Evolutionary conservation across 1,140 invertebrate genomes (phyloP).

Genomic region (Phymastichus coffea): DNA sequence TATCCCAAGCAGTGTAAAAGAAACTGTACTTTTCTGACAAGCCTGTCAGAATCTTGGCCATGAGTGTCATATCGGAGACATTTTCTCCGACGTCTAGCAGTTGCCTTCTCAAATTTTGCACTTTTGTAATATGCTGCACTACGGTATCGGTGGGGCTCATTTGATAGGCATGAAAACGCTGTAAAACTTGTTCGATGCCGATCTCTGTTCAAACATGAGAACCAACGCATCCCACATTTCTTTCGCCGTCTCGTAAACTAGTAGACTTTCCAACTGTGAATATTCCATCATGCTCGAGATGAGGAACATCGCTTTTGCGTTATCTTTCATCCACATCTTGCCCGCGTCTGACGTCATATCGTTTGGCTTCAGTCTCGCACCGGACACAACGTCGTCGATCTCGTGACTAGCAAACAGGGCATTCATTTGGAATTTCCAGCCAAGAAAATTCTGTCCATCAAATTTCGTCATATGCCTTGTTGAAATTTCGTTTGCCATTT

Average conservation of each 20-base stretch:
- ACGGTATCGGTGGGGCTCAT: slow-evolving; percentile 27
- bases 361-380: not conserved
- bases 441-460: slow-evolving; percentile 20
- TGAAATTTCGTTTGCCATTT: not conserved
- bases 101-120: slow-evolving; percentile 27
- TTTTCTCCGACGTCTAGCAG: slow-evolving; percentile 26
- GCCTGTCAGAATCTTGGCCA: slow-evolving; percentile 28
- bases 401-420: slow-evolving; percentile 10
- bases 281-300: slow-evolving; percentile 20
- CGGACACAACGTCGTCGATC: slow-evolving; percentile 9
- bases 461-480: slow-evolving; percentile 10
- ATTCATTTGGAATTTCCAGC: slow-evolving; percentile 25
- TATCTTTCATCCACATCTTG: slow-evolving; percentile 21
- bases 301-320: slow-evolving; percentile 24
- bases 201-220: slow-evolving; percentile 19
- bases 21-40: slow-evolving; percentile 23
- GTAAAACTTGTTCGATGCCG: slow-evolving; percentile 33
- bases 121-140: slow-evolving; percentile 28
- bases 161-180: slow-evolving; percentile 22
- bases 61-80: slow-evolving; percentile 26
- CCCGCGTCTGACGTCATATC: not conserved
- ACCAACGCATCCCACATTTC: slow-evolving; percentile 28
- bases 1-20: slow-evolving; percentile 28
- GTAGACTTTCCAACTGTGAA: slow-evolving; percentile 11
- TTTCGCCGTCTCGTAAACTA: slow-evolving; percentile 16